Evolutionary conservation across 23 tunicate species (phyloP), one percentile per base, ranked within the genome.

Genomic region (Halocynthia aurantium): DNA sequence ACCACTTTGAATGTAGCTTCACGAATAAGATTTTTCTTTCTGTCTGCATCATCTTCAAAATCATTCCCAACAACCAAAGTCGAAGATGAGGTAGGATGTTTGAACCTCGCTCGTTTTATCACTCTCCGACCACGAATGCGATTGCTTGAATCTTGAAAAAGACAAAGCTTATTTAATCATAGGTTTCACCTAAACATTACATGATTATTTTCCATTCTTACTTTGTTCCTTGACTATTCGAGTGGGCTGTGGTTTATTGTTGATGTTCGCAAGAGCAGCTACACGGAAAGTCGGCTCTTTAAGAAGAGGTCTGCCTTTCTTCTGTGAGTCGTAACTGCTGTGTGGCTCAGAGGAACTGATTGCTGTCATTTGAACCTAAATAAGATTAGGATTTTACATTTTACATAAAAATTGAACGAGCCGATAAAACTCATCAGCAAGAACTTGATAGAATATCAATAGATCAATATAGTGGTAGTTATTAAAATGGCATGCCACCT

Each of bases 1-100:
- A 89, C 96, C 57, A 82, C 72, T 70, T 64, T 89, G 63, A 89
- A 89, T 8, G 96, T 89, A 7, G 96, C 88, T 53, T 84, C 83
- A 12, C 86, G 76, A 55, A 89, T 89, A 8, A 86, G 71, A 52
- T 87, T 82, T 61, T 77, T 82, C 18, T 58, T 50, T 19, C 11
- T 22, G 40, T 61, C 52, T 8, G 65, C 51, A 4, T 76, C 81
- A 9, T 69, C 62, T 6, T 58, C 62, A 7, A 22, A 77, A 51
- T 77, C 83, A 40, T 69, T 69, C 17, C 88, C 88, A 13, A 77
- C 77, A 44, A 84, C 78, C 8, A 84, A 78, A 5, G 88, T 81
- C 49, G 82, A 81, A 1, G 88, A 84, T 6, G 88, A 84, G 0
- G 88, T 84, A 15, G 88, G 88, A 53, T 88, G 95, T 67, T 88